Conservation (phyloP, 2,797 vertebrate genomes). For the Numenius phaeopus region DNA sequence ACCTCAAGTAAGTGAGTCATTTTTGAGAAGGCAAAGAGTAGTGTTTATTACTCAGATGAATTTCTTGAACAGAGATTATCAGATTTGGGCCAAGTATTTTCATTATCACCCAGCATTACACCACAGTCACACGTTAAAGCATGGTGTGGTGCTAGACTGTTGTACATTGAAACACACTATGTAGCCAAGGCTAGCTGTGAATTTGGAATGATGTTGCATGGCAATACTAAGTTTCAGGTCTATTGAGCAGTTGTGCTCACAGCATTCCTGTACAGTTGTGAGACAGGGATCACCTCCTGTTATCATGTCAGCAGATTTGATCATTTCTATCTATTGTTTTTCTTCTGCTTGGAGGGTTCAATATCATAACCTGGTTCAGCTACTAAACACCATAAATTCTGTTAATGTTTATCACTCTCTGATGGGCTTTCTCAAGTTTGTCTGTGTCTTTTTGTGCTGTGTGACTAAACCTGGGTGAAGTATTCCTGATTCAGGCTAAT, state of each 20-base stretch:
- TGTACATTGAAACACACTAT: background rate
- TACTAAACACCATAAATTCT: background rate
- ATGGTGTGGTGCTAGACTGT: background rate
- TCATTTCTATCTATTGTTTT: background rate
- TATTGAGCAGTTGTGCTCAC: slow-evolving; percentile 7
- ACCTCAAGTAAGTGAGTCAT: background rate
- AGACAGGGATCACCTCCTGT: background rate
- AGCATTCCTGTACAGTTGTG: background rate
- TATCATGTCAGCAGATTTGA: background rate
- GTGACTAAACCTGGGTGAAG: background rate
- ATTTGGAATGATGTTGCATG: background rate
- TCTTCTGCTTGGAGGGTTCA: background rate
- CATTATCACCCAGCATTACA: slow-evolving; percentile 3
- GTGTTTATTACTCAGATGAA: background rate
- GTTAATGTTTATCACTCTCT: background rate
- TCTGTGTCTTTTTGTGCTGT: background rate
- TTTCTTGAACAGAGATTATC: slow-evolving; percentile 4
- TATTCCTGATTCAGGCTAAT: background rate
- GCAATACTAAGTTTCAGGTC: background rate
- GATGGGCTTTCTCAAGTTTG: background rate
- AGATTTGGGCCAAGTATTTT: slow-evolving; percentile 29
- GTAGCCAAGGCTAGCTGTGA: slow-evolving; percentile 37
- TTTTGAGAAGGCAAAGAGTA: background rate
- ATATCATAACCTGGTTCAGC: background rate
- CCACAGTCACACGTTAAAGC: background rate